phyloP scores from a whole-genome alignment of 2,888 invertebrate species.

The Caenorhabditis plicata region DNA sequence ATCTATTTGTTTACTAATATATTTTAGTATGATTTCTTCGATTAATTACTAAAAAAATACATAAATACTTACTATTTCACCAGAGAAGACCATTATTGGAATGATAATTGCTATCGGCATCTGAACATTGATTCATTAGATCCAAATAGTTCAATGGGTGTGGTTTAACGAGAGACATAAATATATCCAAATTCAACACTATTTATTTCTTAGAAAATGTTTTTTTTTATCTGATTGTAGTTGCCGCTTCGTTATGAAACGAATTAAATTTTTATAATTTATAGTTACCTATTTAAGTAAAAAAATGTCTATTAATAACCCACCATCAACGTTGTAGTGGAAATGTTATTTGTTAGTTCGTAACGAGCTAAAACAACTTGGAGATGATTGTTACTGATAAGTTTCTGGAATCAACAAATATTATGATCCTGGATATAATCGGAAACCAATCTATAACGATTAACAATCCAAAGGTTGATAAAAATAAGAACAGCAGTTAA shows the following conservation, averaged over 20 bases:
- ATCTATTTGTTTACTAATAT: not conserved
- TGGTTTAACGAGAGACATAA: too few species aligned
- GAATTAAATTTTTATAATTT: not conserved
- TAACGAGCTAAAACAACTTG: conserved; percentile 24
- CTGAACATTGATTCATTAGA: conserved; percentile 25
- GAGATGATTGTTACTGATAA: conserved; percentile 18
- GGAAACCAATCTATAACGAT: conserved; percentile 17
- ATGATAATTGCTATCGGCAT: conserved; percentile 15
- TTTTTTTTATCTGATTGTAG: not conserved
- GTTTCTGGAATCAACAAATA: conserved; percentile 15
- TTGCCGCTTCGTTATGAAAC: not conserved
- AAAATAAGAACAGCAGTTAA: conserved; percentile 15
- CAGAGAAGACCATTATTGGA: conserved; percentile 11
- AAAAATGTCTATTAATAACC: not conserved
- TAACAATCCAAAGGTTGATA: conserved; percentile 17
- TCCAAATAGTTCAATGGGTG: too few species aligned
- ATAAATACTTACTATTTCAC: conserved; percentile 19
- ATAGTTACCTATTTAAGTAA: not conserved
- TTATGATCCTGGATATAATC: not conserved
- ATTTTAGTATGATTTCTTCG: not conserved
- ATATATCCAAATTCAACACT: too few species aligned
- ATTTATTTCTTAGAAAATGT: not conserved
- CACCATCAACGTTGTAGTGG: conserved; percentile 28
- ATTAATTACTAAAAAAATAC: not conserved
- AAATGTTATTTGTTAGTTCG: conserved; percentile 27